Evolutionary conservation across 2,797 vertebrate genomes (phyloP), one percentile per base, ranked within the genome.

Genomic region (Pipistrellus kuhlii): DNA sequence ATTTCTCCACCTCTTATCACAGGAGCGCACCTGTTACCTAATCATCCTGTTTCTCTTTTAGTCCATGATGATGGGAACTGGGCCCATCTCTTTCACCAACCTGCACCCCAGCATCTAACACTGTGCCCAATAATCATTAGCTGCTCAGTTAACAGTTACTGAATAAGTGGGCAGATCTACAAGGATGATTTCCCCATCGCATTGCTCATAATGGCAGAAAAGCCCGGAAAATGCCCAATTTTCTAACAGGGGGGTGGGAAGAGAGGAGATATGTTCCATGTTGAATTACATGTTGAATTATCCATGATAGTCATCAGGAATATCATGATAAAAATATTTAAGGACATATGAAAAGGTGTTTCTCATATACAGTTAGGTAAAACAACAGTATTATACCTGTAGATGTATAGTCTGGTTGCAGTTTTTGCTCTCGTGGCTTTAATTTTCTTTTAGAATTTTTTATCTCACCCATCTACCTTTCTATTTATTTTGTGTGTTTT

Each of bases 391-490:
- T 51, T n/a, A 3, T 27, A 20, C 15, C 5, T n/a, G 32, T n/a
- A 18, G 86, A 59, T 27, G 18, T 59, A 51, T 30, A 62, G 14
- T 75, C 81, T 89, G 41, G 5, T 73, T 8, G 4, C 85, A 66
- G n/a, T 94, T 88, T 88, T 83, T 85, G n/a, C 32, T 77, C 73
- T 88, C 73, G 8, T 53, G 75, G 46, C 86, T 92, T 83, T 69
- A 32, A 41, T 69, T 86, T 91, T 93, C 38, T 68, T 77, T 66
- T 90, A 21, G 82, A 92, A 78, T 84, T 93, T 35, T 46, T 97
- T 21, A 11, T 83, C 48, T 62, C 57, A 14, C 53, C 38, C 14
- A 23, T 68, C 44, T 30, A 55, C 68, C 53, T 41, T 77, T 55
- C 10, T n/a, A 62, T 84, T 91, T 64, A 77, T 76, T 72, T 90